Conservation (phyloP, 2,113 vertebrate species). For the Corythornis vintsioides region DNA sequence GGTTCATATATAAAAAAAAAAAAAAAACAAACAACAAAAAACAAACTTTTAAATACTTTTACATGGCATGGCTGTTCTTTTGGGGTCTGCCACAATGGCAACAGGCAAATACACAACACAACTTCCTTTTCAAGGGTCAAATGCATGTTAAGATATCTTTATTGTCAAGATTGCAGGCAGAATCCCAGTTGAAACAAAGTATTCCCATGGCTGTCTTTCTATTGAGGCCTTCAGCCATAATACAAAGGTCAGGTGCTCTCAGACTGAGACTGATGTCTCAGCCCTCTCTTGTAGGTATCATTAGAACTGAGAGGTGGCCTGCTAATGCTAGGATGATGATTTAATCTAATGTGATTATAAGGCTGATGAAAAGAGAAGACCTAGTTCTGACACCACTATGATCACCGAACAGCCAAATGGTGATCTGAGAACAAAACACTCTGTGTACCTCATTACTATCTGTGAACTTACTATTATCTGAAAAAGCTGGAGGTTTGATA, state of each 20-base stretch:
- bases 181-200: neutral
- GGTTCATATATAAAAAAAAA: neutral
- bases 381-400: neutral
- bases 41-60: neutral
- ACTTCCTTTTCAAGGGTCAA: neutral
- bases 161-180: neutral
- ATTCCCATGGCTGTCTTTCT: neutral
- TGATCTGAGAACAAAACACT: constrained; percentile 10
- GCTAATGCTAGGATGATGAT: neutral
- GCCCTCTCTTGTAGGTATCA: neutral
- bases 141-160: neutral
- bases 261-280: neutral
- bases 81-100: neutral
- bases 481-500: constrained; percentile 20
- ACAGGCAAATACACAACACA: neutral
- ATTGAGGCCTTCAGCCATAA: neutral
- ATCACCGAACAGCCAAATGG: neutral
- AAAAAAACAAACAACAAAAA: too few relatives aligned
- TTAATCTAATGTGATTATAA: neutral
- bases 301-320: neutral
- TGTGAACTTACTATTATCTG: neutral
- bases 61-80: neutral
- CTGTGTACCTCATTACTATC: constrained; percentile 11
- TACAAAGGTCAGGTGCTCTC: neutral
- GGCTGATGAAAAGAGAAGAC: neutral